A percentile compares a stretch with the other conserved stretches of the same genome.
Evolutionary conservation across 2,888 invertebrate genomes (phyloP).

Genomic region (Cheilosia scutellata): DNA sequence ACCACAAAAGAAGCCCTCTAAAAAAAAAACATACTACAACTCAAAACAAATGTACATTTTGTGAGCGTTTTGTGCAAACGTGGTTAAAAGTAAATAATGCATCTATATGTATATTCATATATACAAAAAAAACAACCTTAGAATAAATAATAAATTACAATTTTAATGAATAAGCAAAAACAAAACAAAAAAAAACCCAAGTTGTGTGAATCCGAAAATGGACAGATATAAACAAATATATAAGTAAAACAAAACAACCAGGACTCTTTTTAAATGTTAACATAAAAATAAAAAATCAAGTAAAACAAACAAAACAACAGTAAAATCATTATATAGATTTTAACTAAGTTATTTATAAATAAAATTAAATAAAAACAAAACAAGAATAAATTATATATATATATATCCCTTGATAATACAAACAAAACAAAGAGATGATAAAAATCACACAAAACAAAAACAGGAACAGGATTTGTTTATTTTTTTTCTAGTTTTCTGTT

Average conservation of each 20-base stretch:
- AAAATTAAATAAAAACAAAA: conserved; percentile 81
- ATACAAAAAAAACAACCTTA: conserved; percentile 51
- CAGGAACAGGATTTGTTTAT: conserved; percentile 53
- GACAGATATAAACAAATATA: conserved; percentile 50
- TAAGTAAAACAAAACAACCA: conserved; percentile 62
- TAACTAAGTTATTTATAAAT: conserved; percentile 84
- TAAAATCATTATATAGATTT: conserved; percentile 81
- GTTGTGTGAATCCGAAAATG: conserved; percentile 74
- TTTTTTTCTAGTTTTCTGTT: neutral
- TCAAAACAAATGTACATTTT: conserved; percentile 72
- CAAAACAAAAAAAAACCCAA: conserved; percentile 33
- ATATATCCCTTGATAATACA: conserved; percentile 73
- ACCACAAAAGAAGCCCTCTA: conserved; percentile 11
- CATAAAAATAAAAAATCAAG: conserved; percentile 63
- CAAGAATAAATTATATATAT: conserved; percentile 68
- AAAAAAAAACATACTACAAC: conserved; percentile 31
- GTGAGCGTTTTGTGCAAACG: conserved; percentile 65
- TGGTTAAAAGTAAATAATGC: conserved; percentile 52
- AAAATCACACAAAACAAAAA: conserved; percentile 54
- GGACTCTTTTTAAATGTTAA: conserved; percentile 76
- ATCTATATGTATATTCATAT: conserved; percentile 33
- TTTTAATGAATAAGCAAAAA: conserved; percentile 51
- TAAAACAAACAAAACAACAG: conserved; percentile 76
- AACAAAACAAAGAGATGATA: conserved; percentile 32
- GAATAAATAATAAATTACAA: conserved; percentile 70